These are phyloP conservation scores for Erynnis tages DNA, from an alignment of 2,888 invertebrate genomes.

Conservation along the genomic window DNA sequence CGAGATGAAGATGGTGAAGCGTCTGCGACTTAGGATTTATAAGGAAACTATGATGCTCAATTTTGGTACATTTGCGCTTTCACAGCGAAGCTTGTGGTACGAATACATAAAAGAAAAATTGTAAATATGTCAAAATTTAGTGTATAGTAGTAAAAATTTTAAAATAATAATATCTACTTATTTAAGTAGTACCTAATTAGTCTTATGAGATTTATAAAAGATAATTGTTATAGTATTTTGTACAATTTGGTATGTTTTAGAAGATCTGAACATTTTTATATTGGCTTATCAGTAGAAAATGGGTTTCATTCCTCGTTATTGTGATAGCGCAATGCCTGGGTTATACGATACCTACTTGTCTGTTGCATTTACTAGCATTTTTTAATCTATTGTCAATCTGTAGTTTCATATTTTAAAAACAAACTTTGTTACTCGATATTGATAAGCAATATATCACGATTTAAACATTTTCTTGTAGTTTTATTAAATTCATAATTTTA, in stretches of 20 bases:
- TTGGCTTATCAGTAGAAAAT: slow-evolving; percentile 64
- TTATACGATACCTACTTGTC: slow-evolving; percentile 58
- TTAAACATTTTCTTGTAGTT: slow-evolving; percentile 46
- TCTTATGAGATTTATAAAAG: slow-evolving; percentile 73
- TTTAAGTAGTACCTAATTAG: slow-evolving; percentile 76
- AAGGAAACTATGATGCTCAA: slow-evolving; percentile 72
- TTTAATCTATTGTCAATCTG: slow-evolving; percentile 62
- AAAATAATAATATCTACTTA: slow-evolving; percentile 63
- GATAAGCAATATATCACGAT: slow-evolving; percentile 80
- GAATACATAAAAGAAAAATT: slow-evolving; percentile 57
- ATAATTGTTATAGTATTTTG: slow-evolving; percentile 68
- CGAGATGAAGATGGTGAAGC: slow-evolving; percentile 54
- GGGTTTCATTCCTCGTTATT: slow-evolving; percentile 49
- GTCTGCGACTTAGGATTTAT: slow-evolving; percentile 50
- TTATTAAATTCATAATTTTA: slow-evolving; percentile 29
- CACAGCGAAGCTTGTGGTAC: slow-evolving; percentile 72
- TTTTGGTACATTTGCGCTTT: slow-evolving; percentile 70
- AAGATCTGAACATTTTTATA: slow-evolving; percentile 62
- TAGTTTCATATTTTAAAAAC: slow-evolving; percentile 68
- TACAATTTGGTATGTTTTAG: slow-evolving; percentile 65
- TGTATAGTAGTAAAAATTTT: slow-evolving; percentile 67
- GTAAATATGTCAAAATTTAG: slow-evolving; percentile 78
- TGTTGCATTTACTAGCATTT: slow-evolving; percentile 81
- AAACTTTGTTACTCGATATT: slow-evolving; percentile 77
- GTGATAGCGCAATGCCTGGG: slow-evolving; percentile 77